Conservation (phyloP, 1,140 invertebrate genomes). For the Anastrepha obliqua region DNA sequence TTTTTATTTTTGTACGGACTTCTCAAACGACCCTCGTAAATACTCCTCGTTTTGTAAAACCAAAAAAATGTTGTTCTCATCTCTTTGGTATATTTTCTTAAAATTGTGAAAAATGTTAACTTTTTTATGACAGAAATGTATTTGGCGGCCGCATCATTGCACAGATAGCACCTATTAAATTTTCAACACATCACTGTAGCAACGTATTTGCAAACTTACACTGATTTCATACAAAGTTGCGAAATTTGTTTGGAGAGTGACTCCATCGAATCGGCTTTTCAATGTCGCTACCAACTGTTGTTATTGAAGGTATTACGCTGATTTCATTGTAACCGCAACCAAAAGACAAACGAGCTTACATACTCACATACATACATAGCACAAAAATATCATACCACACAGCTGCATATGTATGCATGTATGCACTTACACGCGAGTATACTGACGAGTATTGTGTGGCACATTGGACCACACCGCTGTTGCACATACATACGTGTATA, state of each 20-base stretch:
- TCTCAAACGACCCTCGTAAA: too few relatives aligned
- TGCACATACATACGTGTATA: background rate
- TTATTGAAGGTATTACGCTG: conserved; percentile 50
- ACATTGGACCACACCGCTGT: background rate
- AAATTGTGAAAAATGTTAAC: too few relatives aligned
- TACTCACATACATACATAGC: background rate
- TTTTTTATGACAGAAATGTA: too few relatives aligned
- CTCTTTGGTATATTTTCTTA: too few relatives aligned
- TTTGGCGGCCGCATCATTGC: too few relatives aligned
- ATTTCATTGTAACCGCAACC: conserved; percentile 51
- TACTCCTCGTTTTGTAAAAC: too few relatives aligned
- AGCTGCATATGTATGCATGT: background rate
- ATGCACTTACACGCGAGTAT: background rate
- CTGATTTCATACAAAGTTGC: background rate
- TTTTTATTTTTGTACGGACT: too few relatives aligned
- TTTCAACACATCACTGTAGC: background rate
- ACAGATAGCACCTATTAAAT: too few relatives aligned
- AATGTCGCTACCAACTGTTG: conserved; percentile 9
- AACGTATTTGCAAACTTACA: background rate
- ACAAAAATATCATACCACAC: background rate
- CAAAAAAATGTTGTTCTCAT: too few relatives aligned
- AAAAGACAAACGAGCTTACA: conserved; percentile 26
- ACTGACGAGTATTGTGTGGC: background rate
- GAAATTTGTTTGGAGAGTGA: background rate
- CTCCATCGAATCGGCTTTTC: conserved; percentile 30